Evolutionary conservation across 2,888 invertebrate species (phyloP).

Genomic region (Phalera bucephala): DNA sequence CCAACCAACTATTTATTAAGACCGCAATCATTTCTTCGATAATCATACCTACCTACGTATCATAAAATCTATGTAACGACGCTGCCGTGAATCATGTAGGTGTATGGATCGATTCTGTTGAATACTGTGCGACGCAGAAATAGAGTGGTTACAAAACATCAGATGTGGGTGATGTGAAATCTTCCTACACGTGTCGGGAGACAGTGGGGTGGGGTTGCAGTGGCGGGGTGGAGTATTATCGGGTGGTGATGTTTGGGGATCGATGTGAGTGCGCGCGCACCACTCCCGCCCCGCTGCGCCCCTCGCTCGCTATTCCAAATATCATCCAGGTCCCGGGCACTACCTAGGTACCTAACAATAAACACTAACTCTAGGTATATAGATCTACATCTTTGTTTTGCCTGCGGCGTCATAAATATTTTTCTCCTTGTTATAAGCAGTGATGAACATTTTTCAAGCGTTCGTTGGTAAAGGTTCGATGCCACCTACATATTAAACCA

Average conservation of each 20-base stretch:
- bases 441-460: no score
- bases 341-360: conserved; percentile 27
- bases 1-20: conserved; percentile 34
- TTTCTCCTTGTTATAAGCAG: no score
- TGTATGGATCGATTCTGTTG: not conserved
- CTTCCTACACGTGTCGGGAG: conserved; percentile 52
- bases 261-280: conserved; percentile 72
- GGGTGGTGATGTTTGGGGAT: conserved; percentile 50
- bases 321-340: conserved; percentile 44
- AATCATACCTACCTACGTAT: no score
- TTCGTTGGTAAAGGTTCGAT: no score
- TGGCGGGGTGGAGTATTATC: conserved; percentile 26
- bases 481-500: no score
- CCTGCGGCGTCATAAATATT: no score
- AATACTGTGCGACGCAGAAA: no score
- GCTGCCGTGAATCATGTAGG: not conserved
- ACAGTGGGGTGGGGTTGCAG: conserved; percentile 23
- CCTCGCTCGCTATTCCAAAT: conserved; percentile 43
- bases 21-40: conserved; percentile 29
- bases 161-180: conserved; percentile 48
- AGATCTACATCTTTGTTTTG: no score
- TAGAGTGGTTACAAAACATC: conserved; percentile 44
- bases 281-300: conserved; percentile 29
- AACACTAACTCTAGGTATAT: conserved; percentile 15
- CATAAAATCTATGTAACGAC: not conserved